phyloP scores from a whole-genome alignment of 2,113 vertebrate species.

The Pseudois nayaur region DNA sequence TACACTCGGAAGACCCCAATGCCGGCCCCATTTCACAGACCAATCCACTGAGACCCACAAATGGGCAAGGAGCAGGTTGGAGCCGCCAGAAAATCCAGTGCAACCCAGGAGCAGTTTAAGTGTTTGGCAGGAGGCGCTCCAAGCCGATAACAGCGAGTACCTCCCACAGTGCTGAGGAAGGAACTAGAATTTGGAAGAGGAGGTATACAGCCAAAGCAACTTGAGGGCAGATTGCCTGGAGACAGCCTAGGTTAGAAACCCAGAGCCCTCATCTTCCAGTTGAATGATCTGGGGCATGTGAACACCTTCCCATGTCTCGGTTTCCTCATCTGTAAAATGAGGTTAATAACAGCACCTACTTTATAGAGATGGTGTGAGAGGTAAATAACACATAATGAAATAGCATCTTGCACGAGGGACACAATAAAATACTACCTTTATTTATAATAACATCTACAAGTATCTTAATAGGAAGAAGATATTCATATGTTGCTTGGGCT shows the following conservation, averaged over 20 bases:
- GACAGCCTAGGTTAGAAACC: neutral
- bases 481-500: neutral
- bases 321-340: slow-evolving; percentile 7
- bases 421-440: neutral
- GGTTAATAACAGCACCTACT: neutral
- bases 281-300: neutral
- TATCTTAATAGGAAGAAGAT: neutral
- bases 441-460: neutral
- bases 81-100: neutral
- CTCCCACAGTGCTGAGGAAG: neutral
- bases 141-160: neutral
- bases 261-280: neutral
- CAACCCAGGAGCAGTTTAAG: neutral
- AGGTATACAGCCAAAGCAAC: neutral
- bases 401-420: neutral
- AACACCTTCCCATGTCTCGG: neutral
- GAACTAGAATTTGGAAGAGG: neutral
- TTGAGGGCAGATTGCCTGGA: neutral
- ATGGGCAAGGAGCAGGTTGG: neutral
- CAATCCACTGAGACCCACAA: neutral
- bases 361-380: neutral
- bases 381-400: neutral
- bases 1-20: neutral
- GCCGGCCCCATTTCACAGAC: neutral
- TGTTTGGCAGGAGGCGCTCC: neutral